Base-by-base conservation (phyloP, 2,113 vertebrate species). In the Hippoglossus stenolepis region DNA sequence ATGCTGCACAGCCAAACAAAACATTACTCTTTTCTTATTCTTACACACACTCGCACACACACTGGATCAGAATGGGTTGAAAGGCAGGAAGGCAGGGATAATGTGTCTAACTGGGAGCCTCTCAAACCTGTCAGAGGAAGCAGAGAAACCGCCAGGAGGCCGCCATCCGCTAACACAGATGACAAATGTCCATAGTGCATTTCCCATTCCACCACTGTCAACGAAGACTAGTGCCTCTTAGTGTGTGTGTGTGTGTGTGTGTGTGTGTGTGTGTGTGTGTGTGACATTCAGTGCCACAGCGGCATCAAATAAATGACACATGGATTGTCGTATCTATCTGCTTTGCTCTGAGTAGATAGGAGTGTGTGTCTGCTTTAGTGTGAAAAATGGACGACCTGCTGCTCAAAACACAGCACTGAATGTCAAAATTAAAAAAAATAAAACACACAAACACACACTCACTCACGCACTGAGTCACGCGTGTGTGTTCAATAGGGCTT, bases 181-280 rank as follows among this genome's bases (percentile, higher is more conserved):
- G 87, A 92, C 85, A 92, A 91, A 90, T 87, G 84, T 87, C 85
- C 88, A 70, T 80, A 38, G 83, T 90, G 86, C 80, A 57, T 87
- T 90, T 89, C 87, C 89, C 70, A 85, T 91, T 89, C 80, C 85
- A 56, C 85, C 71, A 65, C 86, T 89, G 90, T 91, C 90, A 86
- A 84, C 58, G 26, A 85, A 71, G 82, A 91, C 80, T 83, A 83
- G 80, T 84, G 43, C 80, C 74, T 79, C 74, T 67, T 59, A 73
- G 77, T 65, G 38, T 81, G 73, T 76, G 56, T 70, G 71, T 82
- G 73, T 82, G 68, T 73, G 77, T 65, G 38, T 81, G 51, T 68
- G 56, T 77, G 57, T 63, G 70, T 77, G 56, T 70, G 71, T 82
- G 73, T 82, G 68, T 73, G 65, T 83, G 47, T 43, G 64, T 65